These are phyloP conservation scores for Papilio aristodemus DNA, from an alignment of 1,140 invertebrate species.

Conservation along the genomic window DNA sequence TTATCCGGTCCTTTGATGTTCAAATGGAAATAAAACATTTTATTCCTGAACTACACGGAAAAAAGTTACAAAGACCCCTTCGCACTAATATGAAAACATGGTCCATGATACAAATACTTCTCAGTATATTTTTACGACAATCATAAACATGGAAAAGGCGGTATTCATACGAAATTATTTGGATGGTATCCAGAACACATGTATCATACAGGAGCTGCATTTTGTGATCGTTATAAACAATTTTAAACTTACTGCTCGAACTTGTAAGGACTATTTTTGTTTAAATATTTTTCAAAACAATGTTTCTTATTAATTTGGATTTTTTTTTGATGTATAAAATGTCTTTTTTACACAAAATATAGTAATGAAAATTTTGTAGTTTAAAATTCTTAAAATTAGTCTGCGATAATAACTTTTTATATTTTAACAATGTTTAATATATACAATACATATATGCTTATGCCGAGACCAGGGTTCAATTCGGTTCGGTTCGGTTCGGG, in stretches of 20 bases:
- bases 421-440: not conserved
- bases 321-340: not conserved
- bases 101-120: slow-evolving; percentile 41
- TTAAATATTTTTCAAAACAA: slow-evolving; percentile 21
- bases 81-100: slow-evolving; percentile 3
- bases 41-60: slow-evolving; percentile 6
- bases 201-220: slow-evolving; percentile 27
- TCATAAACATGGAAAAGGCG: slow-evolving; percentile 54
- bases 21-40: slow-evolving; percentile 2
- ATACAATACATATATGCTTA: not conserved
- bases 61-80: slow-evolving; percentile 18
- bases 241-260: not conserved
- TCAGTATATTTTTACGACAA: slow-evolving; percentile 48
- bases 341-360: not conserved
- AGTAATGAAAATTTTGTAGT: not conserved
- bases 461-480: too few species aligned
- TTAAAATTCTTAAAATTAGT: not conserved
- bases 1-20: slow-evolving; percentile 1
- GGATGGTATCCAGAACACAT: slow-evolving; percentile 48
- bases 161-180: slow-evolving; percentile 47
- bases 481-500: too few species aligned
- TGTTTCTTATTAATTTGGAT: slow-evolving; percentile 36
- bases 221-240: not conserved
- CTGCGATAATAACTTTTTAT: not conserved
- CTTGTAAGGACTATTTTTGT: not conserved